Evolutionary conservation across 2,888 invertebrate genomes (phyloP), one percentile per base, ranked within the genome.

Genomic region (Epistrophe eligans): DNA sequence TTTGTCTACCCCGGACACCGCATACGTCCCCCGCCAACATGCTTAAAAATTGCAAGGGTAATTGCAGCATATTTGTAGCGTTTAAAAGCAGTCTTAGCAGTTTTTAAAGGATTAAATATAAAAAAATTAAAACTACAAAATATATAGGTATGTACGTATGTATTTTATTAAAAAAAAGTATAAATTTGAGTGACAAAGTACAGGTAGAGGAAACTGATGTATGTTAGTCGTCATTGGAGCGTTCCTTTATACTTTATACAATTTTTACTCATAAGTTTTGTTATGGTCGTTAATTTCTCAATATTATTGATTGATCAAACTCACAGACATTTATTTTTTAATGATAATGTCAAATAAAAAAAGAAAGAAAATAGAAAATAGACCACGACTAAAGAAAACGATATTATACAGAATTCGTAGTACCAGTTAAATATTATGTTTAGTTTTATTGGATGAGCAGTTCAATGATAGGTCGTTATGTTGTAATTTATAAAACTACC

Each of bases 401-500:
- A 9, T 3, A 48, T 4, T 8, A 24, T 24, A 17, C 9, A 48
- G 17, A 48, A 19, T 50, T 50, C 19, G 17, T 48, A 17, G 17
- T 17, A 3, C 10, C 19, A 50, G 10, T 50, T 50, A 19, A 50
- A 19, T 5, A 11, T 50, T 17, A 38, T 10, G 38, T 10, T 38
- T 13, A 19, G 17, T 40, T 60, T 38, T 19, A 38, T 17, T 60
- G 60, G 40, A 48, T 57, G 79, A 62, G 52, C 35, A 72, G 19
- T 57, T 72, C 55, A 72, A 64, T 57, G 64, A 58, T 48, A 57
- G 55, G 45, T 79, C 79, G 64, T 72, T 66, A 72, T 50, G 48
- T 15, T 28, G 10, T 57, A 64, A 72, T 66, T 79, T 64, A 72
- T 79, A 62, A 45, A 17, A 48, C n/a, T n/a, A 35, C 8, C 2